A percentile compares a stretch with the other conserved stretches of the same genome.
These are phyloP conservation scores for Pogonomyrmex barbatus DNA, from an alignment of 1,140 invertebrate genomes.

Conservation along the genomic window DNA sequence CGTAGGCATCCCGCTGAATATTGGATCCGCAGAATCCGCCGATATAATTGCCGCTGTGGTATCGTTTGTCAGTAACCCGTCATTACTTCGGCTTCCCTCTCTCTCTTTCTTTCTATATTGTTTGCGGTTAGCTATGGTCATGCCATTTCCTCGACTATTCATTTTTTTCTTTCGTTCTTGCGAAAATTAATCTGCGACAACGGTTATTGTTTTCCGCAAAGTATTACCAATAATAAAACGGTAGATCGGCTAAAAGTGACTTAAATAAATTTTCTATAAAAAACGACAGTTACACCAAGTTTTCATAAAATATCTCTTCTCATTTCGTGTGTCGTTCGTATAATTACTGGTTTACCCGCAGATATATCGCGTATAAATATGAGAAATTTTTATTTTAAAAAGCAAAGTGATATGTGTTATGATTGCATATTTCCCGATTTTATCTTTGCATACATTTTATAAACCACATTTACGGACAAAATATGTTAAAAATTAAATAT, in stretches of 20 bases:
- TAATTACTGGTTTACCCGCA: background rate
- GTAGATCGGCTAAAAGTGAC: background rate
- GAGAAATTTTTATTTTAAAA: constrained; percentile 3
- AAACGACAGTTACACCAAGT: background rate
- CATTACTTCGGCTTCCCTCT: constrained; percentile 53
- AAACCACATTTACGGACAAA: background rate
- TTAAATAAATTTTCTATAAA: constrained; percentile 35
- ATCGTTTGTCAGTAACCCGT: constrained; percentile 60
- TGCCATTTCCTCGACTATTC: constrained; percentile 39
- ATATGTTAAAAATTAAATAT: background rate
- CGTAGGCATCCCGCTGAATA: constrained; percentile 20
- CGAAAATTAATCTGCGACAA: background rate
- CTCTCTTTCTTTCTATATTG: constrained; percentile 11
- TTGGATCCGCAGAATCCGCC: constrained; percentile 20
- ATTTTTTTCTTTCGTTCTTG: background rate
- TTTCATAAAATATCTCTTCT: background rate
- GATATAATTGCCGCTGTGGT: constrained; percentile 67
- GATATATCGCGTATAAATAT: background rate
- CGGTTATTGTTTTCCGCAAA: constrained; percentile 22
- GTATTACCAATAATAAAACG: background rate
- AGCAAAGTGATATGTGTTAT: background rate
- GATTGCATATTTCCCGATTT: background rate
- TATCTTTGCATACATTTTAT: background rate
- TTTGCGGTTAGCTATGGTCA: constrained; percentile 40
- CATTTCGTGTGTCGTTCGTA: background rate